Conservation (phyloP, 2,113 vertebrate species). For the Lophochroa leadbeateri region DNA sequence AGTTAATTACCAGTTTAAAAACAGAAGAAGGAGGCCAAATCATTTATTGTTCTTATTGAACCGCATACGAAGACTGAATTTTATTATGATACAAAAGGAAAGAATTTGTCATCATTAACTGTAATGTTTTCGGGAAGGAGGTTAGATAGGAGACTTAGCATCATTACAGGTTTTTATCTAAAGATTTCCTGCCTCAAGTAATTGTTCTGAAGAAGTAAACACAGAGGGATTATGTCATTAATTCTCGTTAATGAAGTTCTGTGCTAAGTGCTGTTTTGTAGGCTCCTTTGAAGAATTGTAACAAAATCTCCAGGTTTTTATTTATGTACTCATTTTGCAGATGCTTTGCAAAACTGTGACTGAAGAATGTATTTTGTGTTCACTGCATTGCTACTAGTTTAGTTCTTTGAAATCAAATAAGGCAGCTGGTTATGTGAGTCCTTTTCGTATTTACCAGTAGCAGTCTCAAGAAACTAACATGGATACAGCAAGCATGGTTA, state of each 20-base stretch:
- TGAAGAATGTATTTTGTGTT: not conserved
- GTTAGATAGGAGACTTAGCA: constrained; percentile 49
- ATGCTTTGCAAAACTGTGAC: not conserved
- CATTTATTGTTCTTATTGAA: constrained; percentile 11
- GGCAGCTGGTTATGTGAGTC: not conserved
- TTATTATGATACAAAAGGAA: constrained; percentile 61
- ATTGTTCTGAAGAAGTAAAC: constrained; percentile 52
- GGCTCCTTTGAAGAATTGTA: not conserved
- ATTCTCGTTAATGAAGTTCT: constrained; percentile 39
- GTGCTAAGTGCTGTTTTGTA: constrained; percentile 1
- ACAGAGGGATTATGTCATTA: constrained; percentile 31
- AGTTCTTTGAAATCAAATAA: not conserved
- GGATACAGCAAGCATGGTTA: not conserved
- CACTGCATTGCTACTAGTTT: not conserved
- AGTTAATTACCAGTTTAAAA: constrained; percentile 12
- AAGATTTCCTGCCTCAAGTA: constrained; percentile 61
- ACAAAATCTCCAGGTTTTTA: not conserved
- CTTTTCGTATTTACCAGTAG: not conserved
- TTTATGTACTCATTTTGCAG: constrained; percentile 8
- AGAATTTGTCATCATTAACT: constrained; percentile 56
- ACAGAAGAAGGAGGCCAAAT: not conserved
- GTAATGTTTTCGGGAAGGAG: constrained; percentile 59
- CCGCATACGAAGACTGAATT: constrained; percentile 13
- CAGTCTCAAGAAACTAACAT: not conserved
- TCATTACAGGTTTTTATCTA: constrained; percentile 67